Conservation (phyloP, 2,113 vertebrate species). For the Regulus satrapa region DNA sequence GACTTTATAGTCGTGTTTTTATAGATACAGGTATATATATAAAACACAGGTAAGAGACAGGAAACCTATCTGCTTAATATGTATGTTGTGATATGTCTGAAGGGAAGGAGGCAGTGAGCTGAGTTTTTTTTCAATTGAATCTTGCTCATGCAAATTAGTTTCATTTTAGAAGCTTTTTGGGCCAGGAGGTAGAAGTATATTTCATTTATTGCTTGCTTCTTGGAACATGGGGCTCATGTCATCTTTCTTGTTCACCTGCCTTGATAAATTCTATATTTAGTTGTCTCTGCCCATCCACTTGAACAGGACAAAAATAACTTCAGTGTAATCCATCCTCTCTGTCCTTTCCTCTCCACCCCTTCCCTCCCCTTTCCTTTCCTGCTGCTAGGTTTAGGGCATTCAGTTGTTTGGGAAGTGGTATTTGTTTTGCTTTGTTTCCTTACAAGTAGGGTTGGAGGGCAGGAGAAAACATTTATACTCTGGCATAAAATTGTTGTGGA, state of each 20-base stretch:
- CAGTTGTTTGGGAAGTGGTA: constrained; percentile 1
- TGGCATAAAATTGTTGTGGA: constrained; percentile 23
- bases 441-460: not conserved
- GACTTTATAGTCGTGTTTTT: not conserved
- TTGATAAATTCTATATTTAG: constrained; percentile 55
- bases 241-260: constrained; percentile 52
- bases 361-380: constrained; percentile 46
- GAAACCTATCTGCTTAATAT: not conserved
- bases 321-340: constrained; percentile 39
- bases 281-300: constrained; percentile 26
- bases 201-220: not conserved
- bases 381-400: constrained; percentile 7
- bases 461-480: not conserved
- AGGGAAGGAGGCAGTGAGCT: not conserved
- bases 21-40: too few relatives aligned
- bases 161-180: not conserved
- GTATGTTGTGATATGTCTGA: not conserved
- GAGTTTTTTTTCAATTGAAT: not conserved
- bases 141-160: not conserved
- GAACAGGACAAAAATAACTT: constrained; percentile 54
- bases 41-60: constrained; percentile 36
- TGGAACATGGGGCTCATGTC: not conserved
- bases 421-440: constrained; percentile 40
- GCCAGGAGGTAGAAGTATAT: not conserved
- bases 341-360: constrained; percentile 29